Base-by-base conservation (phyloP, 1,140 invertebrate genomes). In the Gonioctena quinquepunctata region DNA sequence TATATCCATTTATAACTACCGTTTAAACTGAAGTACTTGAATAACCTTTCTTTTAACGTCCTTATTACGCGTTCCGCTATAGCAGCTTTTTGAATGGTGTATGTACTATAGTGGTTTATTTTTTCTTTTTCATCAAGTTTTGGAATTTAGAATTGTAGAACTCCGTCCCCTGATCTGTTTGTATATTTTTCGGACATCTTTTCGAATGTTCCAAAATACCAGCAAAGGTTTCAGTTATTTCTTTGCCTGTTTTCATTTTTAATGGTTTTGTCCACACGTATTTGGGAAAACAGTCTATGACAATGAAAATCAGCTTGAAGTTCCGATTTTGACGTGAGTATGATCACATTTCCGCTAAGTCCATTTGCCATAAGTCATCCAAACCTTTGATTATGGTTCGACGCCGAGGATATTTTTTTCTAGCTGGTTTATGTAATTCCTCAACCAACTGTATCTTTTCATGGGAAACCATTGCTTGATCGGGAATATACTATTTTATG, bases 121-220 rank as follows among this genome's bases (percentile, higher is more conserved):
- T 79, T 72, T 72, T 79, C 72, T 57, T 72, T 72, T 76, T 66
- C 71, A 83, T 79, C 33, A 83, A 61, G 3, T 49, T 25, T 52
- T 73, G 23, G 70, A 82, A 83, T 13, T 74, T 4, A 13, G 19
- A 26, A 62, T 76, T 84, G 60, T 78, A 81, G 73, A 85, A 86
- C 79, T 87, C 84, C 62, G 63, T 80, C 0, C 84, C 84, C 56
- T 77, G 63, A 74, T 86, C 85, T 1, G 79, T 82, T 71, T 86
- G 84, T 33, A 86, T 66, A 65, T 85, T 82, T 76, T 78, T 79
- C 13, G 85, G 82, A 16, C 63, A 67, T 23, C 77, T 59, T 22
- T 72, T 69, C 72, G 67, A 61, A 66, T 69, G 52, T 18, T 1
- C 25, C 25, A 81, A 73, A 77, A 83, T 57, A 73, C 74, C 59